Conservation (phyloP, 2,797 vertebrate genomes). For the Schizopygopsis malacanthus region DNA sequence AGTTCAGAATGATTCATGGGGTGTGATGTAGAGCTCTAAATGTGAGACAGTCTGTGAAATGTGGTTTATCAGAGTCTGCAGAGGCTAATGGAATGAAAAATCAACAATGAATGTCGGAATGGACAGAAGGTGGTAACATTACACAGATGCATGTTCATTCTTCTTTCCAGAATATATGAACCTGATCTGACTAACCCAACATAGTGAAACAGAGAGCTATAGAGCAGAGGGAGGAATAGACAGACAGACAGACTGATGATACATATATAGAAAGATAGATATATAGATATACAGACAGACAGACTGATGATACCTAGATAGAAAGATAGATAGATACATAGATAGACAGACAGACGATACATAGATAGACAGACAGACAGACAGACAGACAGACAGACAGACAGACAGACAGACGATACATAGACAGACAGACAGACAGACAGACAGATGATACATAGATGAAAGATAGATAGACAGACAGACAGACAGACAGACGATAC, state of each 20-base stretch:
- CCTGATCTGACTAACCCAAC: not conserved
- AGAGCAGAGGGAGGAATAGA: not conserved
- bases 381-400: not conserved
- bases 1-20: not conserved
- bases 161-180: not conserved
- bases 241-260: not conserved
- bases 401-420: not conserved
- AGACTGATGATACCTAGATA: not conserved
- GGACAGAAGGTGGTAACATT: not conserved
- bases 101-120: not conserved
- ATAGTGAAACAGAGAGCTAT: not conserved
- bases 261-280: not conserved
- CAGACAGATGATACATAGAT: too few species aligned
- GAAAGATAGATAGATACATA: not conserved
- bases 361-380: not conserved
- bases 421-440: not conserved
- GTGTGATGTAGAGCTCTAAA: not conserved
- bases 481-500: not conserved
- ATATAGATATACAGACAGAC: not conserved
- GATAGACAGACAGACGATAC: not conserved
- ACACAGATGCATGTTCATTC: not conserved
- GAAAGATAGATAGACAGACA: not conserved
- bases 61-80: not conserved
- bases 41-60: not conserved
- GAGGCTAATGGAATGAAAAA: not conserved